A percentile compares a stretch with the other conserved stretches of the same genome.
Evolutionary conservation across 2,888 invertebrate species (phyloP).

Genomic region (Neria commutata): DNA sequence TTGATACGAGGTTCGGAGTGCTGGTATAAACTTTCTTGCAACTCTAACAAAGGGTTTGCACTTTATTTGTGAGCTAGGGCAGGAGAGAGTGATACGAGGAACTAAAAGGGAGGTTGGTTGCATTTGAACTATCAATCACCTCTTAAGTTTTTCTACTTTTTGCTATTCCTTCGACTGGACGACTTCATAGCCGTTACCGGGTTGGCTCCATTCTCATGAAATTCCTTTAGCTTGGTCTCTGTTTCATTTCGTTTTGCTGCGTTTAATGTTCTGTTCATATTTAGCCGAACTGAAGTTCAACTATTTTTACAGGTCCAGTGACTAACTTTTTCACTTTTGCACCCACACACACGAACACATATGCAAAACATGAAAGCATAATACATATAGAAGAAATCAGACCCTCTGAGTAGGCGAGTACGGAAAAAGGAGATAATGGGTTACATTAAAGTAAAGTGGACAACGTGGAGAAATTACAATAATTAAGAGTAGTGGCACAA

Average conservation of each 20-base stretch:
- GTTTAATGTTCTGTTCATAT: too few relatives aligned
- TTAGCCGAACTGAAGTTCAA: too few relatives aligned
- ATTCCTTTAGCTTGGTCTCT: too few relatives aligned
- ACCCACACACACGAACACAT: constrained; percentile 1
- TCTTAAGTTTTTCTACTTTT: background rate
- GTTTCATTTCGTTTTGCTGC: too few relatives aligned
- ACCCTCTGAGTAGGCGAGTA: background rate
- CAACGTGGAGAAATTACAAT: constrained; percentile 20
- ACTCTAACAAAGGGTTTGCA: background rate
- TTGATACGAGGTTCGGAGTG: too few relatives aligned
- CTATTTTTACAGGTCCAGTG: too few relatives aligned
- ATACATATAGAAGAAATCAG: background rate
- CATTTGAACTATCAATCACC: background rate
- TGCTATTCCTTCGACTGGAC: background rate
- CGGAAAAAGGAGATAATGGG: constrained; percentile 6
- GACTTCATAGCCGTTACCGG: background rate
- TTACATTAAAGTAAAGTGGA: background rate
- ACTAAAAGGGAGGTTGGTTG: too few relatives aligned
- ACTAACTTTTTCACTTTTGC: constrained; percentile 18
- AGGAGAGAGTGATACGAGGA: background rate
- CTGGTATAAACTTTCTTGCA: too few relatives aligned
- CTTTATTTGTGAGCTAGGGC: background rate
- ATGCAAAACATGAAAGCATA: background rate
- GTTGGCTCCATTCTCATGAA: too few relatives aligned
- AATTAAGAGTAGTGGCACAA: constrained; percentile 15